Conservation (phyloP, 2,888 invertebrate species). For the Aspidiotus rigidus region DNA sequence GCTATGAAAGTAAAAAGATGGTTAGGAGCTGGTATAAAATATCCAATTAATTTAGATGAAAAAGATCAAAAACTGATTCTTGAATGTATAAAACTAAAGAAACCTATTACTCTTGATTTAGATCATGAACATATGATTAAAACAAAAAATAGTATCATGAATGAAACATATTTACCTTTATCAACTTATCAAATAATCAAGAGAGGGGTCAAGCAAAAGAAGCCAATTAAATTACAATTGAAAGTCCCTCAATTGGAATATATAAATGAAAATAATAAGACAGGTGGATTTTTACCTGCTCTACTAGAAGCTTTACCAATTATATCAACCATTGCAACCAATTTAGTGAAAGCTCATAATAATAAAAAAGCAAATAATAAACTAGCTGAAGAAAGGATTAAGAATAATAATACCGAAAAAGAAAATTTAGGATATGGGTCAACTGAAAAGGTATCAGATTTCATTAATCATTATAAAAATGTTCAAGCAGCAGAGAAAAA, state of each 20-base stretch:
- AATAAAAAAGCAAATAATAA: conserved; percentile 15
- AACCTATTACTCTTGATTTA: conserved; percentile 4
- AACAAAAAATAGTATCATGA: conserved; percentile 4
- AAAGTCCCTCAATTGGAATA: conserved; percentile 4
- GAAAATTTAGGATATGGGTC: not conserved
- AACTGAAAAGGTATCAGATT: conserved; percentile 4
- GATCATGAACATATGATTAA: not conserved
- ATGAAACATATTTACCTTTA: conserved; percentile 11
- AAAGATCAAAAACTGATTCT: conserved; percentile 14
- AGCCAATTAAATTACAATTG: conserved; percentile 4
- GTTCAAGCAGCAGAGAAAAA: conserved; percentile 4
- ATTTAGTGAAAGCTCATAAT: conserved; percentile 5
- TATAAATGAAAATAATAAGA: conserved; percentile 4
- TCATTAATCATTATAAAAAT: conserved; percentile 4
- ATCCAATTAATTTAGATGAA: conserved; percentile 11
- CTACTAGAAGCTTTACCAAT: not conserved
- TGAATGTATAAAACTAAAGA: conserved; percentile 6
- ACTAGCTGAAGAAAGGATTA: conserved; percentile 5
- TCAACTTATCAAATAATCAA: conserved; percentile 14
- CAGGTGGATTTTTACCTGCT: conserved; percentile 11
- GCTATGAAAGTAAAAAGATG: conserved; percentile 33
- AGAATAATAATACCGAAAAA: conserved; percentile 6
- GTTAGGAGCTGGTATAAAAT: conserved; percentile 24
- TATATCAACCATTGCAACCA: conserved; percentile 6
- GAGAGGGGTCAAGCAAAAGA: conserved; percentile 4